Evolutionary conservation across 2,797 vertebrate species (phyloP).

Genomic region (Acanthiza pusilla): DNA sequence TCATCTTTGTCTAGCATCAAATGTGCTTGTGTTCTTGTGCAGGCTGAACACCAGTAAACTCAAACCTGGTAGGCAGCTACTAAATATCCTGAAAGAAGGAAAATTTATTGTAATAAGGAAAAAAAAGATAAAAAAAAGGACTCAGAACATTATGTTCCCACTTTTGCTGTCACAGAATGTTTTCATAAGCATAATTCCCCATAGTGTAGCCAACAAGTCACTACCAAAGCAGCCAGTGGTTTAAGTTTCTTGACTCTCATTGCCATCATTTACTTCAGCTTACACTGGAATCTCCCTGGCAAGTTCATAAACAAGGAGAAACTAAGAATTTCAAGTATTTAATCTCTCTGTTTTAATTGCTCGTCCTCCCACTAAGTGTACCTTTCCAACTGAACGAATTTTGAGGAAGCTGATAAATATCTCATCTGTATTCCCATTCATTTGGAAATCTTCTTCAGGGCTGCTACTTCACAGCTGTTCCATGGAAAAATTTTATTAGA

Average conservation of each 20-base stretch:
- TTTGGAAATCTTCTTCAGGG: background rate
- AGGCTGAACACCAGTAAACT: background rate
- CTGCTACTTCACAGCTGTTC: background rate
- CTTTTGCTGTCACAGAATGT: background rate
- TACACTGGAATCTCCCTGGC: background rate
- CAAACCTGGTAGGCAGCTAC: background rate
- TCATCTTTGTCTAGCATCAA: background rate
- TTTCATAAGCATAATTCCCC: background rate
- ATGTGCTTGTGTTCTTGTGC: fast-evolving
- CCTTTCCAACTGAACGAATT: background rate
- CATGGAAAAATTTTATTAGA: background rate
- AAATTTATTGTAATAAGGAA: background rate
- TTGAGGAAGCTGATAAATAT: background rate
- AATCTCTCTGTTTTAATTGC: background rate
- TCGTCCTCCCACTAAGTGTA: background rate
- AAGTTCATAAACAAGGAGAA: background rate
- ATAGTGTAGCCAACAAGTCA: fast-evolving
- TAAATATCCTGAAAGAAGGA: background rate
- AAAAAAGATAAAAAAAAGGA: background rate
- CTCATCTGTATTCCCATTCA: background rate
- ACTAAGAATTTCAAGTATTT: background rate
- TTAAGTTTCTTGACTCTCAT: background rate
- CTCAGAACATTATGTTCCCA: background rate
- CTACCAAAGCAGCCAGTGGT: background rate
- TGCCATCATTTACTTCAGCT: background rate